These are phyloP conservation scores for Euura lappo DNA, from an alignment of 1,140 invertebrate species.

Conservation along the genomic window DNA sequence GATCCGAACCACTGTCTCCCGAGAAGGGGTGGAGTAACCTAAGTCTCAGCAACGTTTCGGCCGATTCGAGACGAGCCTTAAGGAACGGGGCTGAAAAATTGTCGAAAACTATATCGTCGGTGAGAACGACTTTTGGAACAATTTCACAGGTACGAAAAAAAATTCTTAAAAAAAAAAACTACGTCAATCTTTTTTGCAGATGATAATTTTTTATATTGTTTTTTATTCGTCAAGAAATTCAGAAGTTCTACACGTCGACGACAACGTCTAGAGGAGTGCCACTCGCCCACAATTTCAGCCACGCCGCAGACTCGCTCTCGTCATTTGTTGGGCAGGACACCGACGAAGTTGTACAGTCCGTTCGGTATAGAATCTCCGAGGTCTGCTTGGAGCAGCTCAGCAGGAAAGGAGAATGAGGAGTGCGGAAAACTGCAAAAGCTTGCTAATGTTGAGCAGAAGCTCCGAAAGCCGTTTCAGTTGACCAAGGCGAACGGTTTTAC, in stretches of 20 bases:
- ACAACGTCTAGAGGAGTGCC: constrained; percentile 64
- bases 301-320: constrained; percentile 63
- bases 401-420: constrained; percentile 44
- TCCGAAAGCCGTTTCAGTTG: constrained; percentile 43
- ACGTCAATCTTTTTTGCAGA: not conserved
- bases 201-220: not conserved
- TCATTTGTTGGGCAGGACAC: constrained; percentile 65
- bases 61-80: constrained; percentile 57
- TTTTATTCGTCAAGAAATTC: constrained; percentile 56
- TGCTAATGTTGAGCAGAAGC: constrained; percentile 24
- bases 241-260: constrained; percentile 64
- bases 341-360: constrained; percentile 70
- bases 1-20: constrained; percentile 7
- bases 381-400: constrained; percentile 36
- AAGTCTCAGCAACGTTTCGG: constrained; percentile 49
- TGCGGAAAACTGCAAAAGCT: constrained; percentile 20
- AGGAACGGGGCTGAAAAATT: constrained; percentile 63
- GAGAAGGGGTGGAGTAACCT: constrained; percentile 54
- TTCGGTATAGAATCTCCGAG: constrained; percentile 68
- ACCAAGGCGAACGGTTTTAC: constrained; percentile 46
- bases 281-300: constrained; percentile 55
- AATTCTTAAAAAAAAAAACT: constrained; percentile 18
- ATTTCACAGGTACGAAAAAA: constrained; percentile 63
- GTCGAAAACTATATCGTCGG: constrained; percentile 65
- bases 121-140: constrained; percentile 63